phyloP scores from a whole-genome alignment of 2,888 invertebrate species.

The Sminthurides aquaticus region DNA sequence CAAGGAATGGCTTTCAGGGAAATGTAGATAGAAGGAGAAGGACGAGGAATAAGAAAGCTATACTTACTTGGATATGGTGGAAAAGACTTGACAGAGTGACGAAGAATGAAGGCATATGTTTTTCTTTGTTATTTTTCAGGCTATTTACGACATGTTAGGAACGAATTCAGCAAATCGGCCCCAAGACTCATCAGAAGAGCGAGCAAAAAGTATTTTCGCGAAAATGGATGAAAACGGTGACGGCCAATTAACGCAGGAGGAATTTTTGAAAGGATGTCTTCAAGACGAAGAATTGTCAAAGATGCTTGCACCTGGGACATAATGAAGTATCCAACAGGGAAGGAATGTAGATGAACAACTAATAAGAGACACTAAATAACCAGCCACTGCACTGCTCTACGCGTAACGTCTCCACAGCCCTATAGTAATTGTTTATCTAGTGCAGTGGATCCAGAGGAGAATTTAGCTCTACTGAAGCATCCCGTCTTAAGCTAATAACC shows the following conservation, averaged over 20 bases:
- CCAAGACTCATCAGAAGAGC: conserved; percentile 90
- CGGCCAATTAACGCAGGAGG: conserved; percentile 94
- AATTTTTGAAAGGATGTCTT: conserved; percentile 94
- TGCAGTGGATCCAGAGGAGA: too few relatives aligned
- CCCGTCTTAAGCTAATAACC: not conserved
- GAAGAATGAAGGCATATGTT: too few relatives aligned
- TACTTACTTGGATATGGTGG: too few relatives aligned
- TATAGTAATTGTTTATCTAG: too few relatives aligned
- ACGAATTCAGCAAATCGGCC: conserved; percentile 92
- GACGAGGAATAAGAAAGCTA: too few relatives aligned
- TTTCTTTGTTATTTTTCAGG: conserved; percentile 58
- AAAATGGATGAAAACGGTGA: conserved; percentile 98
- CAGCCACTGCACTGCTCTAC: too few relatives aligned
- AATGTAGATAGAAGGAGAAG: too few relatives aligned
- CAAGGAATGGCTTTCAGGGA: too few relatives aligned
- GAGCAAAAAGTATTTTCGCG: conserved; percentile 97
- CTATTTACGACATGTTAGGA: conserved; percentile 99
- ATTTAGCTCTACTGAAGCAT: too few relatives aligned
- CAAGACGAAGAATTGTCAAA: conserved; percentile 92
- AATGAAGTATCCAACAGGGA: conserved; percentile 21
- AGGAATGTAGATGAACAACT: not conserved
- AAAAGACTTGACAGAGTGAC: too few relatives aligned
- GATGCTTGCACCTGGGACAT: conserved; percentile 70
- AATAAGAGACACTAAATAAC: not conserved
- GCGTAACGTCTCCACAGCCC: too few relatives aligned